phyloP scores from a whole-genome alignment of 1,140 invertebrate genomes.

The Cryptotermes secundus region DNA sequence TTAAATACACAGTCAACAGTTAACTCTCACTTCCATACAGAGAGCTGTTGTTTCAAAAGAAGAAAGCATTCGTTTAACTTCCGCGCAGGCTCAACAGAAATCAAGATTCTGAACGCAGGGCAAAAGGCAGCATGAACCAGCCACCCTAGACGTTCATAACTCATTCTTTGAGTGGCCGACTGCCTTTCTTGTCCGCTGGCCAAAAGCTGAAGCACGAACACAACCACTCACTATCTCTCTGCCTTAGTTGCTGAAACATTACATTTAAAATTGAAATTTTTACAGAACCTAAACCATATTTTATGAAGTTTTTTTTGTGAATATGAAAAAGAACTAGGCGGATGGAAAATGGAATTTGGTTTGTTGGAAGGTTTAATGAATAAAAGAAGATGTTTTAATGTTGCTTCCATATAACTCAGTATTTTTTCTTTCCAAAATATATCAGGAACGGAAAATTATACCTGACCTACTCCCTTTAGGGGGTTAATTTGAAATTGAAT shows the following conservation, averaged over 20 bases:
- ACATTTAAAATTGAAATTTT: constrained; percentile 12
- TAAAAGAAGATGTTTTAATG: constrained; percentile 18
- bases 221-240: background rate
- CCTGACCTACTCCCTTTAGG: background rate
- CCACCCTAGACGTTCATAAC: background rate
- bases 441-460: background rate
- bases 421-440: background rate
- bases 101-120: too few relatives aligned
- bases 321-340: background rate
- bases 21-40: too few relatives aligned
- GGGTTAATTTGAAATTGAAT: constrained; percentile 15
- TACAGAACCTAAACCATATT: background rate
- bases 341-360: background rate
- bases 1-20: too few relatives aligned
- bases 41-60: too few relatives aligned
- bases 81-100: too few relatives aligned
- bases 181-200: background rate
- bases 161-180: background rate
- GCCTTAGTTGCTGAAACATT: background rate
- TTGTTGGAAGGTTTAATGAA: background rate
- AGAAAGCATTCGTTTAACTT: too few relatives aligned
- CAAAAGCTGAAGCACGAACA: background rate
- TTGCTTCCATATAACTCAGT: background rate
- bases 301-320: background rate
- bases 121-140: too few relatives aligned